Conservation (phyloP, 2,113 vertebrate species). For the Myodes glareolus region DNA sequence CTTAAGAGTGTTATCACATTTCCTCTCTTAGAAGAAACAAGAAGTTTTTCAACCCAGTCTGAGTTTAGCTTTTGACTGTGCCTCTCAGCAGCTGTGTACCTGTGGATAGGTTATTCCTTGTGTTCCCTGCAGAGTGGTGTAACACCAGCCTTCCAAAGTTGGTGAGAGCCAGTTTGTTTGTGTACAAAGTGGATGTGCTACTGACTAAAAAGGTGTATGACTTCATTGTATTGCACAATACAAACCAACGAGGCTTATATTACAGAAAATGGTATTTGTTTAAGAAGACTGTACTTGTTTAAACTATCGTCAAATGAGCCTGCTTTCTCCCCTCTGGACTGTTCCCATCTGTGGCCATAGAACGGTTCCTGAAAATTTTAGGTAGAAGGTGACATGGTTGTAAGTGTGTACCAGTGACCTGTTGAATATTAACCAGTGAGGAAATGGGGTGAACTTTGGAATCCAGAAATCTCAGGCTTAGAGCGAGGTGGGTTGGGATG, state of each 20-base stretch:
- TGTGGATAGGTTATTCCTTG: not conserved
- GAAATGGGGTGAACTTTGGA: conserved; percentile 42
- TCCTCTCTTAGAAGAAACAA: not conserved
- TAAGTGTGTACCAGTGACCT: not conserved
- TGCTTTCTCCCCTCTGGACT: not conserved
- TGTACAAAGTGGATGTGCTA: not conserved
- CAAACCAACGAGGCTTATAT: not conserved
- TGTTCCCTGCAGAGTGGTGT: not conserved
- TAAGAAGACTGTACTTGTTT: not conserved
- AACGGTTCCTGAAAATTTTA: not conserved
- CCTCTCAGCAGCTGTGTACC: not conserved
- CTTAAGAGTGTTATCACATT: not conserved
- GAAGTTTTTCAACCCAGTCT: not conserved
- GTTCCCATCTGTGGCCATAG: not conserved
- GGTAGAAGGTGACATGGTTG: not conserved
- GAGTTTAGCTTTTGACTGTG: not conserved
- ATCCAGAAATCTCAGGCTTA: not conserved
- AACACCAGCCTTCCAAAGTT: not conserved
- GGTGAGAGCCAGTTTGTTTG: not conserved
- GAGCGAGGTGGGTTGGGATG: not conserved
- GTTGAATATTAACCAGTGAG: conserved; percentile 58
- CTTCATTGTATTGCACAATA: not conserved
- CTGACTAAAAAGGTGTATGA: not conserved
- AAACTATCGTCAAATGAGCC: not conserved
- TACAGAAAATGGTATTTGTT: not conserved